Evolutionary conservation across 2,797 vertebrate species (phyloP), one percentile per base, ranked within the genome.

Genomic region (Scleropages formosus): DNA sequence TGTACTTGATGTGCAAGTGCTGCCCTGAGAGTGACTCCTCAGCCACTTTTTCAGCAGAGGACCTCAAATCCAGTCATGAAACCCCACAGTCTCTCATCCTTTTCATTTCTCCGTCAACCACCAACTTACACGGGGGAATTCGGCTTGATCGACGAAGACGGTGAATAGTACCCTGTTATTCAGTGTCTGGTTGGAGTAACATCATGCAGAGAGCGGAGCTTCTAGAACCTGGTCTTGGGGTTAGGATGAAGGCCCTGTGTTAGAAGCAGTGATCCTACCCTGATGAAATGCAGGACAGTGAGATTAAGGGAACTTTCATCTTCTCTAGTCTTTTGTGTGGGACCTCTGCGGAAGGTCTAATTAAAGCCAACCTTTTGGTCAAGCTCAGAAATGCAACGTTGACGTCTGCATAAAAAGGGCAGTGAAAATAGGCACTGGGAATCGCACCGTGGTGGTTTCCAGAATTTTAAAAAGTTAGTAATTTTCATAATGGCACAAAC

Each of bases 401-500:
- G 13, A 58, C 4, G 15, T 71, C 71, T 71, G 47, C 68, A 22
- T 4, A 22, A 71, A 71, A 22, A 49, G 66, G 66, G 47, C 24
- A 69, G 44, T 26, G 69, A 51, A 8, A 49, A 44, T 20, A 13
- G 66, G 66, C 24, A 4, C 27, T 49, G 46, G 66, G 44, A 46
- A 39, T 69, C 46, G 69, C 15, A 2, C 46, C 51, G 12, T 10
- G 18, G 20, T 8, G 46, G 66, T 26, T 51, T 44, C 20, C 46
- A 68, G 44, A 10, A 10, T 68, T 68, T 68, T 68, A 49, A 60
- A 69, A 60, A 74, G 31, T 31, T 13, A 20, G 58, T 56, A 63
- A 16, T 78, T 75, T 81, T 39, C 63, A 74, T 69, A 73, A 26
- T 74, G 66, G 78, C 72, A 31, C 56, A 58, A 4, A 12, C 73